A percentile compares a stretch with the other conserved stretches of the same genome.
Evolutionary conservation across 2,888 invertebrate species (phyloP).

Genomic region (Aleiodes leptofemur): DNA sequence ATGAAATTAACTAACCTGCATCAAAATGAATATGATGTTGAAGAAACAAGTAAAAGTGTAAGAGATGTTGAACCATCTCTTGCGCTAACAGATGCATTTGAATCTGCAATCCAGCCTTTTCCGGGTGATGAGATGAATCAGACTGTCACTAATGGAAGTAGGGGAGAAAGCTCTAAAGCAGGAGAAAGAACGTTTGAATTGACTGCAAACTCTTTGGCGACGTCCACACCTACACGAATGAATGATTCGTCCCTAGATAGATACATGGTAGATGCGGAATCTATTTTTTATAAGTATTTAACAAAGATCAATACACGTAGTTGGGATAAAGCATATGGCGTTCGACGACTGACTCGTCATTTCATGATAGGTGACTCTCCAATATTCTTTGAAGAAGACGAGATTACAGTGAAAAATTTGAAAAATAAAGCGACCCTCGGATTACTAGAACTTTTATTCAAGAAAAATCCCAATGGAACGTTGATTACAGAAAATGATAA

Average conservation of each 20-base stretch:
- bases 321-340: slow-evolving; percentile 46
- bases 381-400: slow-evolving; percentile 42
- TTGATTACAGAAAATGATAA: neutral
- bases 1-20: slow-evolving; percentile 29
- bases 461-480: neutral
- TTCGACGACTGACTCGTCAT: slow-evolving; percentile 45
- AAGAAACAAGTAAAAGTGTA: neutral
- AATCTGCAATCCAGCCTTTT: no score
- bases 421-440: slow-evolving; percentile 41
- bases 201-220: no score
- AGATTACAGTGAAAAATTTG: slow-evolving; percentile 24
- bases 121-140: no score
- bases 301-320: neutral
- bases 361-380: slow-evolving; percentile 49
- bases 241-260: neutral
- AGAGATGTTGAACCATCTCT: no score
- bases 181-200: no score
- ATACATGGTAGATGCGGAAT: slow-evolving; percentile 44
- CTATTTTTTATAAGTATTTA: slow-evolving; percentile 13
- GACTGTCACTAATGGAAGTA: no score
- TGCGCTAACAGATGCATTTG: no score
- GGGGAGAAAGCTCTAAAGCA: no score
- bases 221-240: no score
- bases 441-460: slow-evolving; percentile 16
- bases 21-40: neutral